Base-by-base conservation (phyloP, 2,797 vertebrate genomes). In the Poeciliopsis gracilis region DNA sequence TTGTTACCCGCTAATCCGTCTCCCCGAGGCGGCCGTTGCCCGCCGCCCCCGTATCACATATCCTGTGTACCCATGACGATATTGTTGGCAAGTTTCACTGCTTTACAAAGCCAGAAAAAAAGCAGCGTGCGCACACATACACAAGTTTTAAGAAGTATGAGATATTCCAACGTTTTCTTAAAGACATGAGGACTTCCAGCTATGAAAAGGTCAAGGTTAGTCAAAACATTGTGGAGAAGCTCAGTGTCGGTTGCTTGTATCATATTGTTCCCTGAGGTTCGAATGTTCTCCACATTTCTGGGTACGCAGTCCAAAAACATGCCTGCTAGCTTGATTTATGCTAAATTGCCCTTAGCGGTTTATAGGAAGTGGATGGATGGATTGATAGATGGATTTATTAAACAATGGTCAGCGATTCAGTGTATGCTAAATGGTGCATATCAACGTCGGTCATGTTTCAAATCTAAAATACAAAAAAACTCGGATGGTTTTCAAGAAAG, bases 1-100 rank as follows among this genome's bases (percentile, higher is more conserved):
- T 92, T 92, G 85, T 89, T 84, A 83, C 84, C 78, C 69, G 49
- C 81, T 82, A 75, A 84, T 87, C 80, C 66, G 70, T 86, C 82
- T 89, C 84, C 88, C 77, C 15, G 25, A 84, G 89, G 88, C 43
- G 0, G 76, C 36, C 47, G 67, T 74, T 53, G 5, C 69, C 67
- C 61, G 47, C 67, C 73, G 51, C 10, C 71, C 51, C n/a, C 8
- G 0, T 87, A 89, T 91, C 86, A 61, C 71, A 78, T 88, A 81
- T 89, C 88, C 77, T 63, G 77, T 73, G 79, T 70, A 77, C 77
- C 78, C 25, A 23, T 73, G 80, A 83, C 74, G 75, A 82, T 74
- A 73, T 78, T 79, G 78, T 85, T 88, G 85, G 79, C 63, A 30
- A 12, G 51, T 76, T 84, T 82, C 51, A 75, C 77, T 67, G 43